phyloP scores from a whole-genome alignment of 92 coral and sea anemone species.

The Porites cylindrica region DNA sequence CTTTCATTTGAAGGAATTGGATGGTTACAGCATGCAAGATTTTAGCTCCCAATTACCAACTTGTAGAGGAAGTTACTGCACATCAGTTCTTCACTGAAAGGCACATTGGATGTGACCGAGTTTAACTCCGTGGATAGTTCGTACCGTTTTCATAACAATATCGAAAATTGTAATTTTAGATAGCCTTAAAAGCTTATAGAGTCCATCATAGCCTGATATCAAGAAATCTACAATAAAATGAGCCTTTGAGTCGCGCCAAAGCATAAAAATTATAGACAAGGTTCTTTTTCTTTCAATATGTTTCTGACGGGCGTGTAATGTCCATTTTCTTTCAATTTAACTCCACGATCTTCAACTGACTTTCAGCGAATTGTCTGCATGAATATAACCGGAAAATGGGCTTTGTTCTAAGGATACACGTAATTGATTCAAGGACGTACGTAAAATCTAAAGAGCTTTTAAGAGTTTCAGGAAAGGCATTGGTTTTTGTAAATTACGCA shows the following conservation, averaged over 20 bases:
- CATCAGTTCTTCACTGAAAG: background rate
- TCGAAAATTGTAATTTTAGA: background rate
- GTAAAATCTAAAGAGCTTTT: constrained; percentile 1
- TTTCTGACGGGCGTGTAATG: background rate
- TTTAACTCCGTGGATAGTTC: too few relatives aligned
- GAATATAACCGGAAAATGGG: background rate
- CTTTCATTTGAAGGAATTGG: background rate
- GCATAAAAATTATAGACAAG: background rate
- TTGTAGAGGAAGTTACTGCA: too few relatives aligned
- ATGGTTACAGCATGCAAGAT: too few relatives aligned
- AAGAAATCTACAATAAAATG: background rate
- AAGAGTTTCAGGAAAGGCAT: background rate
- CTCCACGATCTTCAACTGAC: background rate
- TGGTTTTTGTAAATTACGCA: constrained; percentile 13
- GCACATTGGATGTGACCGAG: too few relatives aligned
- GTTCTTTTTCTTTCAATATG: background rate
- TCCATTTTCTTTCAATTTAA: background rate
- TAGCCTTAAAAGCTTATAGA: background rate
- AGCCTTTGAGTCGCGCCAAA: background rate
- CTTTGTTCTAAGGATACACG: constrained; percentile 13
- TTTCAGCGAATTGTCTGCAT: background rate
- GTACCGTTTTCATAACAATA: background rate
- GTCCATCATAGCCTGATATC: background rate
- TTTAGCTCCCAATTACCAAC: too few relatives aligned
- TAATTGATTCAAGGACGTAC: constrained; percentile 28